phyloP scores from a whole-genome alignment of 2,113 vertebrate genomes.

The Gymnogyps californianus region DNA sequence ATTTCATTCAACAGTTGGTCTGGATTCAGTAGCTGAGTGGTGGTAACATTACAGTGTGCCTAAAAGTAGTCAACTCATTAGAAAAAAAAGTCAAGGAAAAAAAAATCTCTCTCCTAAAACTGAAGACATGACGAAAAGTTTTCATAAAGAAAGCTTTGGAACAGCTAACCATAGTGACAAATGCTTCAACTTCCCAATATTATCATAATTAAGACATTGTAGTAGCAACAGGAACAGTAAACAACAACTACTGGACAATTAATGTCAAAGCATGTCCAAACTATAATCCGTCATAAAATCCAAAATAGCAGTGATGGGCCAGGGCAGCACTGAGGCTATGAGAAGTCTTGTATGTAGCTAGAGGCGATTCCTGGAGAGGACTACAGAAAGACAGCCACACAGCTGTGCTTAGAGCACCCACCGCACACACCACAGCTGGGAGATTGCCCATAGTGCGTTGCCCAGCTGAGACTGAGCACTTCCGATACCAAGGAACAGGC shows the following conservation, averaged over 20 bases:
- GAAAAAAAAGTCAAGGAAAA: neutral
- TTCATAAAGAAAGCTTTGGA: neutral
- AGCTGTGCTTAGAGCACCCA: too few species aligned
- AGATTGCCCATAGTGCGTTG: rapidly evolving
- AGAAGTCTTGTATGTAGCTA: neutral
- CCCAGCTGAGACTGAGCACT: neutral
- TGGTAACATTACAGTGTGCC: constrained; percentile 92
- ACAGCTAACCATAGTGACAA: neutral
- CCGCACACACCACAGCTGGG: rapidly evolving
- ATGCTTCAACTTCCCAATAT: neutral
- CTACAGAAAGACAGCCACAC: rapidly evolving
- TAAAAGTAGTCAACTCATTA: constrained; percentile 42
- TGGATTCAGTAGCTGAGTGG: constrained; percentile 84
- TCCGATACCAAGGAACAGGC: neutral
- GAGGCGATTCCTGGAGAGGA: too few species aligned
- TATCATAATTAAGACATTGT: too few species aligned
- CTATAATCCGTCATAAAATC: neutral
- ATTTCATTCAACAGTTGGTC: constrained; percentile 89
- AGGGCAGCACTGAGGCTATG: neutral
- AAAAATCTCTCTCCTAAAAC: neutral
- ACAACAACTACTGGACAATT: neutral
- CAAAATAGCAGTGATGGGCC: neutral
- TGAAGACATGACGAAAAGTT: neutral
- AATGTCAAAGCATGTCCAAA: neutral
- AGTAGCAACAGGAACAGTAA: neutral